Conservation (phyloP, 2,797 vertebrate species). For the Danio kyathit region DNA sequence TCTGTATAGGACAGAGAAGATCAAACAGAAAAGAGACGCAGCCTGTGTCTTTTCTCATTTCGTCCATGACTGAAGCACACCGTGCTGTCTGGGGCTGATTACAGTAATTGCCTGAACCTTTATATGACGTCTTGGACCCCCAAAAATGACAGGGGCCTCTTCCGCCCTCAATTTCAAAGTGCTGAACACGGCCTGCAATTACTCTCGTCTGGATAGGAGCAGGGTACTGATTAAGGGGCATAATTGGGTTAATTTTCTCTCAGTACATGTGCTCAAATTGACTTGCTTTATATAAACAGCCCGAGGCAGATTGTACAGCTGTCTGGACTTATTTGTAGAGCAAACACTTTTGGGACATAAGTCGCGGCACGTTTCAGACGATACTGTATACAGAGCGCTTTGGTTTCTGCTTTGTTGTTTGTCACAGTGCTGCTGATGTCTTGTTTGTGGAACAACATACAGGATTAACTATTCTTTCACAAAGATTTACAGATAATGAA, state of each 20-base stretch:
- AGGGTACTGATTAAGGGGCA: slow-evolving; percentile 68
- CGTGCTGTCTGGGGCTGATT: slow-evolving; percentile 53
- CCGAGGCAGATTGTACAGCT: slow-evolving; percentile 40
- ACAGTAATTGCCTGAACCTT: slow-evolving; percentile 63
- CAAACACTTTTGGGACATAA: background rate
- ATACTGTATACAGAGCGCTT: no score
- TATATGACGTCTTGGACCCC: slow-evolving; percentile 51
- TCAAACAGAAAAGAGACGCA: slow-evolving; percentile 29
- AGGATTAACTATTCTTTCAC: background rate
- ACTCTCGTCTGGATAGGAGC: slow-evolving; percentile 56
- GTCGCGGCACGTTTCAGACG: no score
- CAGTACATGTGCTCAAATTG: slow-evolving; percentile 62
- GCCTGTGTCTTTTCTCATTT: slow-evolving; percentile 32
- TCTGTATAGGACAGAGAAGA: background rate
- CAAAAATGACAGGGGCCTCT: slow-evolving; percentile 58
- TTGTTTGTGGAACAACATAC: background rate
- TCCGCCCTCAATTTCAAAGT: slow-evolving; percentile 59
- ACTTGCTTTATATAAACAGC: slow-evolving; percentile 55
- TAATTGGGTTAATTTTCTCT: slow-evolving; percentile 69
- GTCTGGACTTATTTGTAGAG: slow-evolving; percentile 9
- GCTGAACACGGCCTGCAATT: slow-evolving; percentile 61
- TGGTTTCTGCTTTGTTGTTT: no score
- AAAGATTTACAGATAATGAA: slow-evolving; percentile 4
- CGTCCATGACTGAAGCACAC: slow-evolving; percentile 36
- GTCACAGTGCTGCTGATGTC: no score